Conservation (phyloP, 2,888 invertebrate genomes). For the Meghimatium bilineatum region DNA sequence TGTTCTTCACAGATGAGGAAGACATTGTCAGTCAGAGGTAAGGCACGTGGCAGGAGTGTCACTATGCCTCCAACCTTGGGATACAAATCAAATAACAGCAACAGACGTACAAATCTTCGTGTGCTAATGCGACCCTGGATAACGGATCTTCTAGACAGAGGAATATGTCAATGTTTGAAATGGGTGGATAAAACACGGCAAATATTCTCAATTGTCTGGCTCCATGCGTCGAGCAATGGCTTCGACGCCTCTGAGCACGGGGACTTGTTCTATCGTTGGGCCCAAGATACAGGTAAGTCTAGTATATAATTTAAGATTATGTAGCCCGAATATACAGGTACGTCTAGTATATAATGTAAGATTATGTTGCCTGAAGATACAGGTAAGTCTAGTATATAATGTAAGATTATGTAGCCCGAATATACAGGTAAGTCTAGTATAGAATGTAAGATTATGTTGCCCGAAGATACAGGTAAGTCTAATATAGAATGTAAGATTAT, state of each 20-base stretch:
- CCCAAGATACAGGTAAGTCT: slow-evolving; percentile 66
- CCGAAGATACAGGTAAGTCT: too few relatives aligned
- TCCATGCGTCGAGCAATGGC: slow-evolving; percentile 68
- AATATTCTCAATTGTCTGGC: slow-evolving; percentile 67
- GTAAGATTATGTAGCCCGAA: too few relatives aligned
- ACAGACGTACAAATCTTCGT: background rate
- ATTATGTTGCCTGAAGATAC: too few relatives aligned
- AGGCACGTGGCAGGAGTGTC: background rate
- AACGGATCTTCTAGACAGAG: slow-evolving; percentile 57
- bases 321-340: too few relatives aligned
- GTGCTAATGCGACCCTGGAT: slow-evolving; percentile 67
- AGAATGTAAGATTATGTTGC: too few relatives aligned
- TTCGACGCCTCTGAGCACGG: slow-evolving; percentile 63
- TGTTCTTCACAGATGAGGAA: slow-evolving; percentile 29
- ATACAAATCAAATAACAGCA: background rate
- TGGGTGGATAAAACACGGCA: slow-evolving; percentile 60
- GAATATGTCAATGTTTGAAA: slow-evolving; percentile 55
- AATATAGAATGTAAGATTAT: too few relatives aligned
- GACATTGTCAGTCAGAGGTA: background rate
- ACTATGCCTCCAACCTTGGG: slow-evolving; percentile 20
- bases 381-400: too few relatives aligned
- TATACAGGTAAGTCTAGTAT: too few relatives aligned
- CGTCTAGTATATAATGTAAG: too few relatives aligned
- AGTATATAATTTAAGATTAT: background rate
- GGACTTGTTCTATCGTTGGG: slow-evolving; percentile 57